Base-by-base conservation (phyloP, 2,797 vertebrate species). In the Spinibarbus caldwelli region DNA sequence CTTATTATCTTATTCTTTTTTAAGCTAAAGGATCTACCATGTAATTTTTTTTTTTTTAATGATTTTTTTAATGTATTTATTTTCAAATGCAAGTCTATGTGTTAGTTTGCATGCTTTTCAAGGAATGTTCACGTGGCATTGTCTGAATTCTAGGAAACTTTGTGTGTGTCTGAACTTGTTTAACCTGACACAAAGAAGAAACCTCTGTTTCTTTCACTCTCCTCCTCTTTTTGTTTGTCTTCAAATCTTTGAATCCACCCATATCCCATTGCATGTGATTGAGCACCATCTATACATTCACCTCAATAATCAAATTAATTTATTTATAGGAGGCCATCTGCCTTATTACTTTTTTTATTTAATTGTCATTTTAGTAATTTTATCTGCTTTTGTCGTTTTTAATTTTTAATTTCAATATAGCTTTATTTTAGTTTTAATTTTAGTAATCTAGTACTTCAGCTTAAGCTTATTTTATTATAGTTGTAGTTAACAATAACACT, bases 241-340 rank as follows among this genome's bases (percentile, higher is more conserved):
- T 86, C 89, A 76, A n/a, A 34, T 73, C 12, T 62, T 34, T 57
- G 38, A 2, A 26, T 41, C 68, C 68, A 45, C 17, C 52, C 49
- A 57, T 54, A 23, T 82, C 12, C 6, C 1, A 31, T 45, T 45
- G 38, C 49, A 21, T 36, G 5, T 11, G 5, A 49, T 6, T 49
- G 4, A 36, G 45, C 31, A 26, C 36, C 2, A 38, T 10, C 3
- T 59, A 26, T 47, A 2, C 19, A 19, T 78, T 26, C 38, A 15
- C 8, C n/a, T 78, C 3, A 15, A 2, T 78, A 41, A 19, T 31
- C 52, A n/a, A n/a, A 59, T 12, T 5, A 29, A 2, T 38, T 78
- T 1, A 26, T 57, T 38, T 38, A 9, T 17, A 36, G 6, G 43
- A 71, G 5, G 5, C 11, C 23, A 70, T 70, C 8, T 47, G 41